phyloP scores from a whole-genome alignment of 2,113 vertebrate genomes.

The Parotia lawesii region DNA sequence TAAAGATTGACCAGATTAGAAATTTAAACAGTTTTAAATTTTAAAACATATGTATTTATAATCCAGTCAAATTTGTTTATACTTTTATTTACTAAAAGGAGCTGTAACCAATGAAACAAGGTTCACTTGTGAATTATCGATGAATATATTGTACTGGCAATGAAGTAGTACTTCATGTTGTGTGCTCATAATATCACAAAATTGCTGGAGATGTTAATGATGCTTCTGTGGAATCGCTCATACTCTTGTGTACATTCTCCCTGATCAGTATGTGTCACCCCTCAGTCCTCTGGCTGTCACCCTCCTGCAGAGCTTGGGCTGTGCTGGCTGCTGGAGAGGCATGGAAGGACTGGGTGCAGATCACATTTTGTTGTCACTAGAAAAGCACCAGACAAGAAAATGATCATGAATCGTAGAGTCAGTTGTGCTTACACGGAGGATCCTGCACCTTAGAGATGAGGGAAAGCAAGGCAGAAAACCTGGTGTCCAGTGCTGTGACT shows the following conservation, averaged over 20 bases:
- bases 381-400: neutral
- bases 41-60: neutral
- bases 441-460: neutral
- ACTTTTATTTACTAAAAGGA: neutral
- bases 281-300: neutral
- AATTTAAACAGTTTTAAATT: neutral
- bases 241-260: neutral
- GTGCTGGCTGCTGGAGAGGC: neutral
- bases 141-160: neutral
- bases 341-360: neutral
- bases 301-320: neutral
- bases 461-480: neutral
- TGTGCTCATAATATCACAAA: neutral
- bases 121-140: neutral
- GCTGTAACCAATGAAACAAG: neutral
- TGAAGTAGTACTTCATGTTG: neutral
- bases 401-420: neutral
- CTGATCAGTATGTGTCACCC: neutral
- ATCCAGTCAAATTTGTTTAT: neutral
- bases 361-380: neutral
- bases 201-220: neutral
- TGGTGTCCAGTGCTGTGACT: neutral
- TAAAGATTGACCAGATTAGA: neutral
- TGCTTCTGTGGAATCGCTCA: neutral
- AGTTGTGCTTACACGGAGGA: neutral